phyloP scores from a whole-genome alignment of 1,140 invertebrate species.

The Bombus fervidus region DNA sequence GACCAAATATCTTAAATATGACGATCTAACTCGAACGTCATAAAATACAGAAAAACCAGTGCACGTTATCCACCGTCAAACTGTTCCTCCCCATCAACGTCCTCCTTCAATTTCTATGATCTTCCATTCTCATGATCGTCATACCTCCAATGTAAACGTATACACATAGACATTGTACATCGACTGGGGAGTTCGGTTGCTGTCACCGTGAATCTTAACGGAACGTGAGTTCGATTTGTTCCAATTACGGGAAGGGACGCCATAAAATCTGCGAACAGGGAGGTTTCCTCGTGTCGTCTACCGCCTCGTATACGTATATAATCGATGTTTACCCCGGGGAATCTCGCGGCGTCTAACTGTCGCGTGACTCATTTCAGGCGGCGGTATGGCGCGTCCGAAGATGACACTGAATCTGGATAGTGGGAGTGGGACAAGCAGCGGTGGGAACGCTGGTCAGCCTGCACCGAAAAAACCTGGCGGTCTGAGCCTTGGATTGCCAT shows the following conservation, averaged over 20 bases:
- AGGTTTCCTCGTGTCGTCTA: background rate
- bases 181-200: background rate
- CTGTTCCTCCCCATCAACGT: no score
- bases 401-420: conserved; percentile 88
- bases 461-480: conserved; percentile 75
- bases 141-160: background rate
- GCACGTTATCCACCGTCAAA: no score
- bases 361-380: conserved; percentile 78
- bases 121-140: background rate
- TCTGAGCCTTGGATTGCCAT: conserved; percentile 85
- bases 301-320: conserved; percentile 36
- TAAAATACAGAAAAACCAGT: no score
- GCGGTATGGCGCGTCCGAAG: conserved; percentile 84
- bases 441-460: conserved; percentile 64
- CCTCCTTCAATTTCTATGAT: background rate
- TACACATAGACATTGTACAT: background rate
- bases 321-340: conserved; percentile 63
- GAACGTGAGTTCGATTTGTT: conserved; percentile 27
- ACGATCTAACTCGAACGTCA: no score
- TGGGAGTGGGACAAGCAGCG: conserved; percentile 67
- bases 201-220: conserved; percentile 33
- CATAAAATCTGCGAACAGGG: conserved; percentile 36
- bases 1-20: no score
- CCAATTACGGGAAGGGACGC: conserved; percentile 29
- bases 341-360: conserved; percentile 70